A percentile compares a stretch with the other conserved stretches of the same genome.
Evolutionary conservation across 1,140 invertebrate species (phyloP).

Genomic region (Camponotus pennsylvanicus): DNA sequence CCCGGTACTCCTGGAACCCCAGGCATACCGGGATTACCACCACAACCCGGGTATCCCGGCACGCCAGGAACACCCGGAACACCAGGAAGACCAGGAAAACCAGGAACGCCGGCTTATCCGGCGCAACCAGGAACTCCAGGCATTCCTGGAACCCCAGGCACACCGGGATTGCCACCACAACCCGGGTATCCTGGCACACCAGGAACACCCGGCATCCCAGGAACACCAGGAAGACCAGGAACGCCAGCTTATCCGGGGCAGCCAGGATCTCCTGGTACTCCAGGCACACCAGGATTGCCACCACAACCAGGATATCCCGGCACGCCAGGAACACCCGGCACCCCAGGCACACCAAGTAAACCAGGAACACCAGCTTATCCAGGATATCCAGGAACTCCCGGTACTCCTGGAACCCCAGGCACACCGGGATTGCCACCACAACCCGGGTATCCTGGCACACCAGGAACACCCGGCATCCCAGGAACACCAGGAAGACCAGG

Average conservation of each 20-base stretch:
- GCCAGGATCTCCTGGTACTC: slow-evolving; percentile 56
- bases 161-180: not conserved
- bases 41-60: too few species aligned
- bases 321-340: not conserved
- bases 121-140: slow-evolving; percentile 60
- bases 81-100: slow-evolving; percentile 67
- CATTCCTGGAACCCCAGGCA: slow-evolving; percentile 67
- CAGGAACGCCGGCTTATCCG: slow-evolving; percentile 61
- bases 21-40: too few species aligned
- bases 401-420: slow-evolving; percentile 70
- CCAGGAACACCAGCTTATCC: slow-evolving; percentile 70
- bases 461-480: not conserved
- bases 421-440: not conserved
- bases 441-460: slow-evolving; percentile 68
- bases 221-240: slow-evolving; percentile 75
- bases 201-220: not conserved
- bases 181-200: slow-evolving; percentile 69
- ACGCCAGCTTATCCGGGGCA: slow-evolving; percentile 55
- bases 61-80: too few species aligned
- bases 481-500: slow-evolving; percentile 74
- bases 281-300: not conserved
- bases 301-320: slow-evolving; percentile 75
- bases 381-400: not conserved
- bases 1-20: not conserved
- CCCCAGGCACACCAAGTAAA: slow-evolving; percentile 79